A percentile compares a stretch with the other conserved stretches of the same genome.
These are phyloP conservation scores for Noctua comes DNA, from an alignment of 2,888 invertebrate genomes.

Conservation along the genomic window DNA sequence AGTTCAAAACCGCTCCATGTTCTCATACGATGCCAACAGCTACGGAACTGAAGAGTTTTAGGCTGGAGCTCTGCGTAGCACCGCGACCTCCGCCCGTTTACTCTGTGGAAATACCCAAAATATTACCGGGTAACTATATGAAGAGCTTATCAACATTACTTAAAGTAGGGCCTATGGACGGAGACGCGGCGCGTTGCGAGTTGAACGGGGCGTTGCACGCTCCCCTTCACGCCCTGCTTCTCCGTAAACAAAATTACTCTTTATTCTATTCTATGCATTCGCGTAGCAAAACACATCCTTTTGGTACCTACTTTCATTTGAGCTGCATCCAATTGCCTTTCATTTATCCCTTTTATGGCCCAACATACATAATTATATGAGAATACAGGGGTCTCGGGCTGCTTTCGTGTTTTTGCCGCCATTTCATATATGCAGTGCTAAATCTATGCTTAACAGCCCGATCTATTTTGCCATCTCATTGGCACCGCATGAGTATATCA, in stretches of 20 bases:
- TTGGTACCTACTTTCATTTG: too few species aligned
- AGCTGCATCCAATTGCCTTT: too few species aligned
- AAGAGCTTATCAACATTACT: neutral
- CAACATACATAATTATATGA: too few species aligned
- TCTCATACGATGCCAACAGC: constrained; percentile 77
- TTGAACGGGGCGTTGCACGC: neutral
- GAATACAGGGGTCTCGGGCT: too few species aligned
- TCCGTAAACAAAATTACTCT: neutral
- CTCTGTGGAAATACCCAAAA: constrained; percentile 11
- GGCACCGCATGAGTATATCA: too few species aligned
- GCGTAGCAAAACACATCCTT: too few species aligned
- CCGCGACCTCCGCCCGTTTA: constrained; percentile 67
- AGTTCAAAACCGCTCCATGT: constrained; percentile 67
- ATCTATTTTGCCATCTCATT: too few species aligned
- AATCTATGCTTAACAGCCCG: too few species aligned
- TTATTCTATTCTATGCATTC: too few species aligned
- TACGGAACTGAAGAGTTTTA: constrained; percentile 79
- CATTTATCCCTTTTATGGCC: too few species aligned
- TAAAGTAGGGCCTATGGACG: neutral
- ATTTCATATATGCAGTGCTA: too few species aligned
- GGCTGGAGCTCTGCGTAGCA: constrained; percentile 80
- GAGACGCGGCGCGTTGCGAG: neutral
- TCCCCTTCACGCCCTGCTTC: neutral
- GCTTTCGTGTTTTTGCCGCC: too few species aligned
- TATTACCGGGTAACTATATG: constrained; percentile 22